Evolutionary conservation across 2,113 vertebrate genomes (phyloP), one percentile per base, ranked within the genome.

Genomic region (Chaetops frenatus): DNA sequence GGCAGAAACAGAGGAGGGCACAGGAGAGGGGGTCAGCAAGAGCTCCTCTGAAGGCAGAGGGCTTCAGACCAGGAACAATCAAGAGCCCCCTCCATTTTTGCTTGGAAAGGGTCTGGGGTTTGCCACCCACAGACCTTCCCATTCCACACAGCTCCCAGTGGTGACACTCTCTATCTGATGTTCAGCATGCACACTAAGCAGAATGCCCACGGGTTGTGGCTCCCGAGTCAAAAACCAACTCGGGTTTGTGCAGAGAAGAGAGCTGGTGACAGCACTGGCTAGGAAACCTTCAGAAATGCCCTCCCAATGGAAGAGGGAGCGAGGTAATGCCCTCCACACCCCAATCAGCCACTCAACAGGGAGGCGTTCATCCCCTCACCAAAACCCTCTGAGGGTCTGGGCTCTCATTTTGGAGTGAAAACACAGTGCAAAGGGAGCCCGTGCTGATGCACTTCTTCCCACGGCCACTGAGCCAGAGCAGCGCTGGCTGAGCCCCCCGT

Each of bases 341-440:
- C 1, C 31, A 7, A 44, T 44, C 38, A 74, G 40, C 38, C 57
- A 47, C 3, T 4, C 65, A 92, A 42, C 0, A 1, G 17, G 8
- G 28, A 10, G 0, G 0, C 2, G 10, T 8, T 13, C 0, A 0
- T 60, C 18, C 18, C 57, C 15, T 57, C 76, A 61, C 7, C 0
- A 0, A 93, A 80, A 80, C 15, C 15, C 21, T 33, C 14, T 13
- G 4, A 51, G 27, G 15, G 27, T 47, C 2, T 10, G 2, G 33
- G 12, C 19, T 79, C 14, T 29, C 1, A 0, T 70, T 87, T n/a
- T 50, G 16, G 24, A 53, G 21, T 17, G 27, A 62, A 86, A 74
- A 15, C 21, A 40, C 27, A 31, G 28, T 6, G 44, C 27, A 0
- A n/a, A 65, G 85, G 18, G 35, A 74, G 40, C 83, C 38, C 4